Evolutionary conservation across 2,888 invertebrate genomes (phyloP), one percentile per base, ranked within the genome.

Genomic region (Lingula anatina): DNA sequence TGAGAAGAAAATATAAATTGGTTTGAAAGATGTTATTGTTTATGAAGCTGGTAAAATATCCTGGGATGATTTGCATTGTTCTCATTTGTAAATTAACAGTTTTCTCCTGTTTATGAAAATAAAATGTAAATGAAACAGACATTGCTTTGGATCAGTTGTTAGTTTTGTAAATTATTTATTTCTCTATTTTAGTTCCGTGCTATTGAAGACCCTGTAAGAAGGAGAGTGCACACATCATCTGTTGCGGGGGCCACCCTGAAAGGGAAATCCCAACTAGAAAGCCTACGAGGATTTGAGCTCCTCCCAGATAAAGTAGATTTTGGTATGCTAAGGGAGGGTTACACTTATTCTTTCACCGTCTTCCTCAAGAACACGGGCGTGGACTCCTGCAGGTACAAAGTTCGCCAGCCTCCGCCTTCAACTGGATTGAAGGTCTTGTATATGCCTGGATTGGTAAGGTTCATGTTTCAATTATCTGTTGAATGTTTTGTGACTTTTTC

Each of bases 321-420:
- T 57, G 77, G 77, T 25, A 60, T 70, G 4, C 60, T 77, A 21
- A 64, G 61, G 50, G 76, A 77, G 53, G 77, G 77, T 5, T 61
- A 61, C 55, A 74, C 73, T 2, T 77, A 76, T 56, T 56, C 57
- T 40, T 66, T 61, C 53, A 61, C 59, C 20, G 62, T 76, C 25
- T 51, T 59, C 23, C 58, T 77, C 31, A 70, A 66, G 49, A 77
- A 77, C 59, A 73, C 72, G 7, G 76, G 76, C 4, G 62, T 72
- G 24, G 76, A 77, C 52, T 59, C 73, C 9, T 76, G 76, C 54
- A 56, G 74, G 41, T 77, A 70, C 59, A 74, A 73, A 53, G 46
- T 77, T 26, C 67, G 65, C 49, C 76, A 75, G 49, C 77, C 76
- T 18, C 74, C 76, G 5, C 73, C 76, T 2, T 65, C 72, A 21